phyloP scores from a whole-genome alignment of 2,797 vertebrate genomes.

The Simalia tracyae region DNA sequence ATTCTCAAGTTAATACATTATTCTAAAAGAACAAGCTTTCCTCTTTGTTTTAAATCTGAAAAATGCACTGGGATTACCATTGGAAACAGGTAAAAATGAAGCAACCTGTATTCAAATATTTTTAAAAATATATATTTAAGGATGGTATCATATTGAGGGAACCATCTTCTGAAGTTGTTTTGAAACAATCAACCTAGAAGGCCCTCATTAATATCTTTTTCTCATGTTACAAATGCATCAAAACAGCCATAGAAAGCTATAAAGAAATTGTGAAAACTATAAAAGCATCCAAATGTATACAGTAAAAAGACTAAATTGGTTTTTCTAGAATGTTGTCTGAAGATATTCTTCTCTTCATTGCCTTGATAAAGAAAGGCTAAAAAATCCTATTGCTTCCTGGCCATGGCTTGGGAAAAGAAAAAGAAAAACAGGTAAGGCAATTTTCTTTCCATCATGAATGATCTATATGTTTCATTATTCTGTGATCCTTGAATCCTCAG shows the following conservation, averaged over 20 bases:
- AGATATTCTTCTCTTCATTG: slow-evolving; percentile 67
- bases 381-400: slow-evolving; percentile 56
- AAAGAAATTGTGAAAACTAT: not conserved
- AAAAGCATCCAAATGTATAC: not conserved
- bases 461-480: slow-evolving; percentile 80
- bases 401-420: slow-evolving; percentile 21
- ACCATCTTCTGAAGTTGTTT: not conserved
- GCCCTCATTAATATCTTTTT: not conserved
- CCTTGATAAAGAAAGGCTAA: slow-evolving; percentile 61
- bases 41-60: not conserved
- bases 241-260: not conserved
- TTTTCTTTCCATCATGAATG: slow-evolving; percentile 77
- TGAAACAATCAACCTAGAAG: not conserved
- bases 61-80: not conserved
- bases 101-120: not conserved
- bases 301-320: slow-evolving; percentile 44
- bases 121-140: not conserved
- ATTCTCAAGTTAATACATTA: not conserved
- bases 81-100: not conserved
- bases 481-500: slow-evolving; percentile 73
- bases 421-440: slow-evolving; percentile 55
- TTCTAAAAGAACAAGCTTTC: not conserved
- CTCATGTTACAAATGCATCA: not conserved
- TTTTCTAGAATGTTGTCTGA: slow-evolving; percentile 57
- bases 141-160: not conserved